A percentile compares a stretch with the other conserved stretches of the same genome.
Evolutionary conservation across 2,888 invertebrate species (phyloP).

Genomic region (Tetheella fluctuosa): DNA sequence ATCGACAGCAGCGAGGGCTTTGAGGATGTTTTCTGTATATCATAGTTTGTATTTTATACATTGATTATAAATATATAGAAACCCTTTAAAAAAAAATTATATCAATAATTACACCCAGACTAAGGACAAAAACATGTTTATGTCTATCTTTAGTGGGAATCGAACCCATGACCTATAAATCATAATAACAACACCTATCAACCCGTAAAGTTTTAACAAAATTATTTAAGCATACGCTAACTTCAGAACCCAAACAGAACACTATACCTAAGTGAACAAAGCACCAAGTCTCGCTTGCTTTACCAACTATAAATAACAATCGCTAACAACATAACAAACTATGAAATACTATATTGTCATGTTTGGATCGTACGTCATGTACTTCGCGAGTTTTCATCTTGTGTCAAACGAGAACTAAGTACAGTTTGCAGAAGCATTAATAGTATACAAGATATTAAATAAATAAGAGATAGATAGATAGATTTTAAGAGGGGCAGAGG

Average conservation of each 20-base stretch:
- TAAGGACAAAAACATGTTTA: no score
- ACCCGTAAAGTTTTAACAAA: not conserved
- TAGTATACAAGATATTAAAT: not conserved
- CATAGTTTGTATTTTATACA: no score
- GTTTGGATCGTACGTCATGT: slow-evolving; percentile 5
- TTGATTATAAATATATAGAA: no score
- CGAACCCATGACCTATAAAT: no score
- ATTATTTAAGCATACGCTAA: not conserved
- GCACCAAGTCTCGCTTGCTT: not conserved
- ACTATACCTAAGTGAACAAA: not conserved
- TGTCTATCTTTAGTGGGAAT: no score
- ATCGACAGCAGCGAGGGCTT: no score
- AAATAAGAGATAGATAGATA: not conserved
- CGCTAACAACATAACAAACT: slow-evolving; percentile 1
- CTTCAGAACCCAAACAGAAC: not conserved
- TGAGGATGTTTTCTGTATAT: no score
- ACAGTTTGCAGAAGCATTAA: not conserved
- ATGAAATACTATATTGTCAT: slow-evolving; percentile 2
- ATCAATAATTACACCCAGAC: no score
- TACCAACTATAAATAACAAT: not conserved
- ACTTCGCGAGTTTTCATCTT: not conserved
- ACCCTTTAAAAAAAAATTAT: no score
- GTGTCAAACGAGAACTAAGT: not conserved
- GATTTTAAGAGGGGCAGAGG: no score
- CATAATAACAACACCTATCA: no score